Evolutionary conservation across 2,888 invertebrate genomes (phyloP).

Genomic region (Ceramica pisi): DNA sequence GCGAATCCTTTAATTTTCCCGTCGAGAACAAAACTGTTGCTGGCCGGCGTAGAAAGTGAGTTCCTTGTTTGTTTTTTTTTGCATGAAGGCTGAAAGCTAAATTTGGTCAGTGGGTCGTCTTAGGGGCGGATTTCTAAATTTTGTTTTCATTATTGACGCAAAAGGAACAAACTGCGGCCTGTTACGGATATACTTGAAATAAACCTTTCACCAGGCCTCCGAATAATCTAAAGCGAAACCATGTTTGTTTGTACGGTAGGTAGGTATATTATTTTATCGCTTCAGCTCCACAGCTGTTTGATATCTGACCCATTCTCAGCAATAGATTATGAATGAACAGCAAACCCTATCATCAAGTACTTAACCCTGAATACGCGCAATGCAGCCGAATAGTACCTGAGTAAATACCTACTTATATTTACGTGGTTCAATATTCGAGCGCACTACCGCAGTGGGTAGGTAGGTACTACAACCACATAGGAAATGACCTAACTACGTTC

Average conservation of each 20-base stretch:
- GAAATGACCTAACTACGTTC: not conserved
- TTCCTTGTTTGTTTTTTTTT: constrained; percentile 59
- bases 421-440: constrained; percentile 1
- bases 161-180: not conserved
- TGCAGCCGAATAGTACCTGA: not conserved
- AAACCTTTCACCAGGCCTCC: not conserved
- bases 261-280: not conserved
- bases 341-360: not conserved
- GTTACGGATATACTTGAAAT: not conserved
- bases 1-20: constrained; percentile 87
- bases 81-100: not conserved
- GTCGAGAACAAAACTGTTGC: constrained; percentile 75
- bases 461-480: not conserved
- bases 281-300: not conserved
- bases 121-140: too few relatives aligned
- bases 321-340: not conserved
- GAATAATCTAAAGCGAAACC: not conserved
- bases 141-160: not conserved
- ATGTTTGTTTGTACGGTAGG: not conserved
- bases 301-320: not conserved
- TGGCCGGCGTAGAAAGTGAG: constrained; percentile 85
- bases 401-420: not conserved
- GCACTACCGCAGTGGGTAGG: not conserved
- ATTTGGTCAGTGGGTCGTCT: too few relatives aligned
- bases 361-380: not conserved